Conservation (phyloP, 2,113 vertebrate genomes). For the Cryptotis parvus region DNA sequence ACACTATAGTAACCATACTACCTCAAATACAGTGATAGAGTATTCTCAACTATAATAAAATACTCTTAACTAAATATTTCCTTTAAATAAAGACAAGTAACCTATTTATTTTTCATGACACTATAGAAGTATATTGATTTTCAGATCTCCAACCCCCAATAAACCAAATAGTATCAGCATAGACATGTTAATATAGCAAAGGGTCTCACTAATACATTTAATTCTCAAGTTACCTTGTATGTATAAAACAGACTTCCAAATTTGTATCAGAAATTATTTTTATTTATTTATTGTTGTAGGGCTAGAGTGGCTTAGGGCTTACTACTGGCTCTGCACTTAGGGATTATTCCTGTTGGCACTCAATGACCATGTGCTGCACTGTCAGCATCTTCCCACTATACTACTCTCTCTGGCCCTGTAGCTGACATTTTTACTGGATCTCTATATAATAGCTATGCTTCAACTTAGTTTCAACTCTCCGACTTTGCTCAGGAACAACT, state of each 20-base stretch:
- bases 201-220: background rate
- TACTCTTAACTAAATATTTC: background rate
- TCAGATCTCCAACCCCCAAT: background rate
- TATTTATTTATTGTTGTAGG: no score
- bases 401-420: no score
- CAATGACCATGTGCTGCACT: no score
- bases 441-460: background rate
- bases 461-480: background rate
- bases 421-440: background rate
- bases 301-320: no score
- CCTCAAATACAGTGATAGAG: no score
- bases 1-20: no score
- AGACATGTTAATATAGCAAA: background rate
- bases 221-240: background rate
- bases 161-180: background rate
- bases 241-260: background rate
- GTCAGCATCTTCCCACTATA: no score
- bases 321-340: no score
- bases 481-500: slow-evolving; percentile 20
- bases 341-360: no score
- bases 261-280: background rate
- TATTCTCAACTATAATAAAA: no score
- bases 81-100: background rate
- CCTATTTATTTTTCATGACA: background rate
- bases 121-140: background rate